phyloP scores from a whole-genome alignment of 2,113 vertebrate genomes.

The Herpetotheres cachinnans region DNA sequence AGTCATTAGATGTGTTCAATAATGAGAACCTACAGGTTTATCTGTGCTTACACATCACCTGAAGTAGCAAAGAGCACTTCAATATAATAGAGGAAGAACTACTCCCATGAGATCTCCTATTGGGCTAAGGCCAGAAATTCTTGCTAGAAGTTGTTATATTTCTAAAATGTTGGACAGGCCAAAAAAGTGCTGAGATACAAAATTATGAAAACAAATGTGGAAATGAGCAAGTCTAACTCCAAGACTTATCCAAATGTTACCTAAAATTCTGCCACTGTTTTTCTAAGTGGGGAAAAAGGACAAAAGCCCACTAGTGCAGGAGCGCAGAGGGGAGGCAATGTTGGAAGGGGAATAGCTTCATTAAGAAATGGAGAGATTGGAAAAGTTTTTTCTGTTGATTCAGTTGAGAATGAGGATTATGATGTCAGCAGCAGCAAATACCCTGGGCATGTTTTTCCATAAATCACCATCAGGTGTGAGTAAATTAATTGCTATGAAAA shows the following conservation, averaged over 20 bases:
- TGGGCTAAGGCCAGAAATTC: background rate
- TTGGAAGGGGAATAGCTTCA: background rate
- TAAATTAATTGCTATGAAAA: slow-evolving; percentile 2
- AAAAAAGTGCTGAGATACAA: background rate
- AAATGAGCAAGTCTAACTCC: background rate
- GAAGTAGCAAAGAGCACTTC: background rate
- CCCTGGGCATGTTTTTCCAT: background rate
- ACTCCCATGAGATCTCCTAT: background rate
- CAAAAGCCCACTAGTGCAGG: background rate
- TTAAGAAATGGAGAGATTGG: background rate
- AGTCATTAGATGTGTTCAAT: background rate
- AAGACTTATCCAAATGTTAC: background rate
- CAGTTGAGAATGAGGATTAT: background rate
- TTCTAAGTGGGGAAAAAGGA: background rate
- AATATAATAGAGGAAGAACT: background rate
- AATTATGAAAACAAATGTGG: background rate
- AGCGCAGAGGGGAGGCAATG: background rate
- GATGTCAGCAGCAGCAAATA: background rate
- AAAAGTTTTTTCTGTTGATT: background rate
- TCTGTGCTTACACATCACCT: background rate
- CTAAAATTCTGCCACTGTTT: background rate
- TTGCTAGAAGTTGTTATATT: background rate
- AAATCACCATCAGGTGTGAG: background rate
- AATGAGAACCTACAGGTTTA: background rate
- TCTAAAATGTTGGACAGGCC: background rate